A percentile compares a stretch with the other conserved stretches of the same genome.
Conservation (phyloP, 2,888 invertebrate species). For the Limnephilus auricula region DNA sequence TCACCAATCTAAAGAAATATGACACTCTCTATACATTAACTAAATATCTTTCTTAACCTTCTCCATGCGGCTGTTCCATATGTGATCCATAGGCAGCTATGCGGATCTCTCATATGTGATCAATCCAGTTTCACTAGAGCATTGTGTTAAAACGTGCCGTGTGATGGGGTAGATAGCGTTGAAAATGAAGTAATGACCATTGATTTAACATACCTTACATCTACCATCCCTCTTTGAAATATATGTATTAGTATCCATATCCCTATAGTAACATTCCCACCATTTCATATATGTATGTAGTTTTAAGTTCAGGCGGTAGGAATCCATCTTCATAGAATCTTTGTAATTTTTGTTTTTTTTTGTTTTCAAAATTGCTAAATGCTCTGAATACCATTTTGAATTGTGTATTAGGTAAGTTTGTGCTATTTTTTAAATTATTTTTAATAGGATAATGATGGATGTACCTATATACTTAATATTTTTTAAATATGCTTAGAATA, state of each 20-base stretch:
- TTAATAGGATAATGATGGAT: neutral
- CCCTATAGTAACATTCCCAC: slow-evolving; percentile 21
- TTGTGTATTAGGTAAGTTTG: neutral
- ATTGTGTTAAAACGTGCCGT: too few relatives aligned
- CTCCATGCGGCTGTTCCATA: too few relatives aligned
- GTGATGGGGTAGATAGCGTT: too few relatives aligned
- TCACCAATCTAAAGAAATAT: neutral
- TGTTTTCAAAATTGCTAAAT: neutral
- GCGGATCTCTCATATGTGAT: too few relatives aligned
- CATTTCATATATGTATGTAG: neutral
- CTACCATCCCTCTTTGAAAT: neutral
- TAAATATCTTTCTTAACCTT: too few relatives aligned
- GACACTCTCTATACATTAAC: neutral
- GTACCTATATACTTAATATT: neutral
- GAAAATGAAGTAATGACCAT: neutral
- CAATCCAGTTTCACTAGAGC: too few relatives aligned
- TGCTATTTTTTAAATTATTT: neutral
- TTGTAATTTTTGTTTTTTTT: neutral
- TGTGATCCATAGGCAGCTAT: too few relatives aligned
- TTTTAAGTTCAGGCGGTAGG: neutral
- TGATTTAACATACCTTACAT: neutral
- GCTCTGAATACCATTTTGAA: neutral
- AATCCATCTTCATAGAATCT: neutral
- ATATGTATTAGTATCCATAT: neutral
- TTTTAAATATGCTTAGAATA: neutral